Evolutionary conservation across 2,797 vertebrate species (phyloP), one percentile per base, ranked within the genome.

Genomic region (Micrastur ruficollis): DNA sequence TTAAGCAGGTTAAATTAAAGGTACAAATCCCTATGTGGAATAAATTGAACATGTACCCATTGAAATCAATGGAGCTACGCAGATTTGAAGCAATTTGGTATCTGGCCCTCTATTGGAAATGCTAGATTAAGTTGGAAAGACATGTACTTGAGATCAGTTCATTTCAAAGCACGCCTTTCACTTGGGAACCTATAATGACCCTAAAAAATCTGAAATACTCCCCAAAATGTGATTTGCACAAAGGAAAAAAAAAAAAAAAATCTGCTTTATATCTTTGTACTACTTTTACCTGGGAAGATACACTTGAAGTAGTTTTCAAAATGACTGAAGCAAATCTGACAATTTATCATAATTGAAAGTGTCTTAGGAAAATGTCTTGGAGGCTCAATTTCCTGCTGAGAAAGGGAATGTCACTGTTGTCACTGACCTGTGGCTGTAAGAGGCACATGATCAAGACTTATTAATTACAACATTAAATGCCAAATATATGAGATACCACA

Each of bases 381-480:
- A 95, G 89, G 81, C 91, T 97, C 91, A 96, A 88, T 97, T 96
- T 97, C 95, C 74, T 80, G n/a, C 71, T 92, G 86, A 87, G 89
- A 81, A 95, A 96, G 94, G 97, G 78, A 97, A 97, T 94, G 73
- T 94, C 93, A 84, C 31, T 81, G 88, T 96, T 95, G 94, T 96
- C 91, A 94, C 96, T 97, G 87, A 95, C 84, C 87, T 93, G 87
- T 92, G 75, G 59, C 78, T 95, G 50, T 63, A 47, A 73, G 74
- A 89, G 90, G 78, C 90, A 95, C 89, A 90, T 67, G 89, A 96
- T 95, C 76, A 76, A 92, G 81, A 89, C 70, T 95, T 96, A 96
- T 93, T 97, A 95, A 96, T 96, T 98, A 96, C 92, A 91, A 87
- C 58, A 93, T 96, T 93, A 95, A 97, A 96, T 96, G 94, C 95